phyloP scores from a whole-genome alignment of 2,797 vertebrate genomes.

The Knipowitschia caucasica region DNA sequence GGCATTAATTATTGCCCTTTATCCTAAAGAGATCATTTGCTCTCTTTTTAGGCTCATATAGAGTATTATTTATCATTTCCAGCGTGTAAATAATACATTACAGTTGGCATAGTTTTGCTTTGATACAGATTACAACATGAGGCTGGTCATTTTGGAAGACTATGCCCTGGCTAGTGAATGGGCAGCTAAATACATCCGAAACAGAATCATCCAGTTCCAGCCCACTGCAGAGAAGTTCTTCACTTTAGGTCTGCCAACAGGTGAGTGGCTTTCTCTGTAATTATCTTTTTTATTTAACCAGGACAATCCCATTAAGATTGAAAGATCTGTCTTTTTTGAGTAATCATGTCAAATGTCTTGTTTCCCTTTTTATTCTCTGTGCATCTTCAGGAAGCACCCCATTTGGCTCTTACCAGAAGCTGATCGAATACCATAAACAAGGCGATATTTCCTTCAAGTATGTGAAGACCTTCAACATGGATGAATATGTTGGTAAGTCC shows the following conservation, averaged over 20 bases:
- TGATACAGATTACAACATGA: too few relatives aligned
- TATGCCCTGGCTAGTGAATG: conserved; percentile 93
- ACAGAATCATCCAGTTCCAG: conserved; percentile 85
- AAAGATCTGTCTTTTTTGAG: too few relatives aligned
- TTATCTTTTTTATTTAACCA: too few relatives aligned
- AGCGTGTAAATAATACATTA: too few relatives aligned
- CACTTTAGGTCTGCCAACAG: conserved; percentile 89
- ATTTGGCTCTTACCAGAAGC: conserved; percentile 86
- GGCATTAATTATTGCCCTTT: too few relatives aligned
- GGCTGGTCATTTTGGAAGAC: conserved; percentile 86
- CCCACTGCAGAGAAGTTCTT: conserved; percentile 85
- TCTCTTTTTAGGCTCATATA: too few relatives aligned
- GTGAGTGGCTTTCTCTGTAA: too few relatives aligned
- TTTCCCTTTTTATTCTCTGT: too few relatives aligned
- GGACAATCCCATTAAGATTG: too few relatives aligned
- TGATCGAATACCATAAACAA: conserved; percentile 86
- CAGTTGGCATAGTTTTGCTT: not conserved
- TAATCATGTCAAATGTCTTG: not conserved
- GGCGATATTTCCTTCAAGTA: conserved; percentile 92
- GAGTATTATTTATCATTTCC: too few relatives aligned
- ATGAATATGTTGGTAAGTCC: conserved; percentile 94
- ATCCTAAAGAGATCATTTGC: too few relatives aligned
- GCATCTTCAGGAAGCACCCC: conserved; percentile 85
- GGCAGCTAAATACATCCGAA: conserved; percentile 97
- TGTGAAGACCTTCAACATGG: conserved; percentile 98